Conservation (phyloP, 2,113 vertebrate species). For the Oreochromis niloticus region DNA sequence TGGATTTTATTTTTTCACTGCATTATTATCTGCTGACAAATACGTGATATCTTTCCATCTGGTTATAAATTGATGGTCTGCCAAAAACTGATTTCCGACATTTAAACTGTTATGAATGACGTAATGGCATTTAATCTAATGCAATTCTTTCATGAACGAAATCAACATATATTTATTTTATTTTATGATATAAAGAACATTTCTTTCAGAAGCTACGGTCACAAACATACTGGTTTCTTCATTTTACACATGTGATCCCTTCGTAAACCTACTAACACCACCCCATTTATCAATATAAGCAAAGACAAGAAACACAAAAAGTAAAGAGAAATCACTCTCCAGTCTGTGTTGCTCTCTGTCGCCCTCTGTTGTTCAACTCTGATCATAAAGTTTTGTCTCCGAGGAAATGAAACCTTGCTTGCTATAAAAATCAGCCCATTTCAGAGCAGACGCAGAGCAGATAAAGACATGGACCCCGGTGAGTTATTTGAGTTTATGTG, state of each 20-base stretch:
- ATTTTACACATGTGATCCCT: fast-evolving
- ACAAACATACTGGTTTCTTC: not conserved
- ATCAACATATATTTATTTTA: fast-evolving
- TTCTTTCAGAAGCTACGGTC: fast-evolving
- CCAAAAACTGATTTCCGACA: fast-evolving
- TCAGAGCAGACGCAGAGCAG: fast-evolving
- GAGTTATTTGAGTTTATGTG: no score
- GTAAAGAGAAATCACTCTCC: fast-evolving
- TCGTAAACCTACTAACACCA: not conserved
- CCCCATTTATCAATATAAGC: fast-evolving
- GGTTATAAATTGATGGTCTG: not conserved
- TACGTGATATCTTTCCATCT: not conserved
- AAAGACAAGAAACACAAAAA: not conserved
- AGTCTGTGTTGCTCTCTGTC: not conserved
- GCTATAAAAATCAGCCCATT: fast-evolving
- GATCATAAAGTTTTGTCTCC: not conserved
- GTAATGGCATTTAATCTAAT: fast-evolving
- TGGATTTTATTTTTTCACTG: no score
- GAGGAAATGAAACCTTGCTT: fast-evolving
- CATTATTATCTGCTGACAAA: fast-evolving
- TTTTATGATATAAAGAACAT: not conserved
- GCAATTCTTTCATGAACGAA: fast-evolving
- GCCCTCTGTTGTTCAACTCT: not conserved
- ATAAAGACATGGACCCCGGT: not conserved
- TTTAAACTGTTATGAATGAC: not conserved